phyloP scores from a whole-genome alignment of 2,888 invertebrate genomes.

The Cataglyphis rosenhaueri region DNA sequence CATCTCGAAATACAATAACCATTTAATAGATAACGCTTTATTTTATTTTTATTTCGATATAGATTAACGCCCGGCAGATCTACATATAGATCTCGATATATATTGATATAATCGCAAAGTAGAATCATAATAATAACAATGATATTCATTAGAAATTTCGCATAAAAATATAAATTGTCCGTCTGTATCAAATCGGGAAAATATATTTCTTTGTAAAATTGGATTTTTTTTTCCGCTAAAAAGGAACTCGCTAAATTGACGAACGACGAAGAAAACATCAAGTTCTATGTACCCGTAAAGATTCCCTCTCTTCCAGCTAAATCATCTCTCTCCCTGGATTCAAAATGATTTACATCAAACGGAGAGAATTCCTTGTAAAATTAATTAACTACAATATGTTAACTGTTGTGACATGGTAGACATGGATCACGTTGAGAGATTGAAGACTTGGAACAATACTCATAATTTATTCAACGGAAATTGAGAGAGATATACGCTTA shows the following conservation, averaged over 20 bases:
- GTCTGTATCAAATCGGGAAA: slow-evolving; percentile 58
- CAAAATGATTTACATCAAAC: slow-evolving; percentile 33
- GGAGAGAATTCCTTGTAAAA: slow-evolving; percentile 16
- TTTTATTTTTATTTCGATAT: slow-evolving; percentile 65
- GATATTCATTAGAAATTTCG: slow-evolving; percentile 75
- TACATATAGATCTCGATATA: slow-evolving; percentile 56
- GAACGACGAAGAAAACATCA: slow-evolving; percentile 59
- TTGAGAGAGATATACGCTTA: slow-evolving; percentile 8
- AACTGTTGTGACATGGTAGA: slow-evolving; percentile 15
- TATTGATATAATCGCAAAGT: slow-evolving; percentile 80
- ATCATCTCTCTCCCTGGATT: slow-evolving; percentile 28
- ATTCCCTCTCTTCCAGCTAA: slow-evolving; percentile 63
- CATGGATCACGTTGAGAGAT: slow-evolving; percentile 37
- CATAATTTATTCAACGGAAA: slow-evolving; percentile 52
- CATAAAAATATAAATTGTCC: slow-evolving; percentile 79
- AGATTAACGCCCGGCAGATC: slow-evolving; percentile 56
- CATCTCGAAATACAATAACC: not conserved
- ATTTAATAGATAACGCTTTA: slow-evolving; percentile 46
- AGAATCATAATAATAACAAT: slow-evolving; percentile 72
- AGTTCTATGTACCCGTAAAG: slow-evolving; percentile 57
- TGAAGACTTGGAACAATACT: slow-evolving; percentile 46
- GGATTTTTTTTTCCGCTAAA: slow-evolving; percentile 51
- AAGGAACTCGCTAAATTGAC: slow-evolving; percentile 58
- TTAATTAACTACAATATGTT: slow-evolving; percentile 30
- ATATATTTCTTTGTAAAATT: slow-evolving; percentile 46